Evolutionary conservation across 2,888 invertebrate species (phyloP), one percentile per base, ranked within the genome.

Genomic region (Ophion ellenae): DNA sequence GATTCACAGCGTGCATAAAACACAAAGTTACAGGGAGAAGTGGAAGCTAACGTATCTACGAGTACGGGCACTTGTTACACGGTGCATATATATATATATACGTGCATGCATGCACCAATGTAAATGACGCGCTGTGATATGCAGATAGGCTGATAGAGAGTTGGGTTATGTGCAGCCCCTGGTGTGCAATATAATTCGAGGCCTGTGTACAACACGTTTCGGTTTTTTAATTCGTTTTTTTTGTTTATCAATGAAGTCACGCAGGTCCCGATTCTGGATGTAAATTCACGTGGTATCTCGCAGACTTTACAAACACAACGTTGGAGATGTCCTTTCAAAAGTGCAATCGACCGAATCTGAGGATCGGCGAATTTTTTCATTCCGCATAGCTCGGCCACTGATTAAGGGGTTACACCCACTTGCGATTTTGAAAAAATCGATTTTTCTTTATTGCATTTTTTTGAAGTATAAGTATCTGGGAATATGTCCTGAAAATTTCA

Each of bases 71-170:
- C 67, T 69, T 28, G 70, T 47, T 73, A n/a, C 77, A 61, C 32
- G 36, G 9, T 53, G 4, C 53, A 11, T 20, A n/a, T 61, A 69
- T 47, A 11, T 20, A n/a, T 61, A 69, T 47, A 20, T 78, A 82
- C 36, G 20, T 36, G 17, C 24, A 69, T 78, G 67, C 36, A 67
- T 78, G 76, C 73, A 80, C 57, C 66, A 85, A 81, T 81, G 85
- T 74, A 85, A 85, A 85, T 85, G 66, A 74, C 28, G 73, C 47
- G 70, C 17, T 40, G 77, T 77, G 69, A 45, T 75, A 75, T 71
- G 59, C 64, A 76, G 71, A 84, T 59, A 77, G 71, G 70, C 17
- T 61, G 71, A 84, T 40, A 11, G 57, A 47, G 14, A n/a, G 14
- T 32, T 71, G 32, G 53, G 47, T 79, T 61, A 61, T 57, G 11